phyloP scores from a whole-genome alignment of 2,888 invertebrate genomes.

The Drosophila monieri region DNA sequence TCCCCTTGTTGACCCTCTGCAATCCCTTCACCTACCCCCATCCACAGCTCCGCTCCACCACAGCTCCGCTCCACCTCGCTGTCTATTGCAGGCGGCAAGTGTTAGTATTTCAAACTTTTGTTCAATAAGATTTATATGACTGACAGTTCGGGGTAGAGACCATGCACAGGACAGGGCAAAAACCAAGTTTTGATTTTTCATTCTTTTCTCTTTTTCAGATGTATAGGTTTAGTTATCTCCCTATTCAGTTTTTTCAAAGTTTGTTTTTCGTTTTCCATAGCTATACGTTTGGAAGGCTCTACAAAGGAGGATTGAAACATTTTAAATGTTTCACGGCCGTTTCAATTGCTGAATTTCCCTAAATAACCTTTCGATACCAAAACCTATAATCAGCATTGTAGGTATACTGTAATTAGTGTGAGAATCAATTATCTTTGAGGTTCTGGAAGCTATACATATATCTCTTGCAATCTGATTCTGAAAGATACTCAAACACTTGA shows the following conservation, averaged over 20 bases:
- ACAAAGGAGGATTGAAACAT: constrained; percentile 6
- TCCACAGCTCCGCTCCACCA: constrained; percentile 1
- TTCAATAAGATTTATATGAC: constrained; percentile 67
- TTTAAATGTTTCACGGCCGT: background rate
- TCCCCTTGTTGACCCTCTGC: constrained; percentile 1
- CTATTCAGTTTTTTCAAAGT: background rate
- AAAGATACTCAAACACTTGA: constrained; percentile 21
- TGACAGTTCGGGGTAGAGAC: constrained; percentile 51
- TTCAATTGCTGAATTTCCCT: background rate
- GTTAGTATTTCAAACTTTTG: constrained; percentile 62
- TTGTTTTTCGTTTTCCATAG: constrained; percentile 16
- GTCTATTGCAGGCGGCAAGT: constrained; percentile 39
- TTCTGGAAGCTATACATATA: background rate
- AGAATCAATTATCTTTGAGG: too few species aligned
- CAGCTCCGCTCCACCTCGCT: constrained; percentile 5
- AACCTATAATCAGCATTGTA: too few species aligned
- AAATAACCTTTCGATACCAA: background rate
- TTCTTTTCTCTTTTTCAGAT: constrained; percentile 14
- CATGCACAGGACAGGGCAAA: constrained; percentile 21
- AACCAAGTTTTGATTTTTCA: constrained; percentile 37
- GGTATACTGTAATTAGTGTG: too few species aligned
- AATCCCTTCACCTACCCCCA: background rate
- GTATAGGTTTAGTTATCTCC: constrained; percentile 3
- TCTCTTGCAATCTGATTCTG: constrained; percentile 3
- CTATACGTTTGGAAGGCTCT: constrained; percentile 12